A percentile compares a stretch with the other conserved stretches of the same genome.
Evolutionary conservation across 2,113 vertebrate genomes (phyloP).

Genomic region (Malurus alboscapulatus): DNA sequence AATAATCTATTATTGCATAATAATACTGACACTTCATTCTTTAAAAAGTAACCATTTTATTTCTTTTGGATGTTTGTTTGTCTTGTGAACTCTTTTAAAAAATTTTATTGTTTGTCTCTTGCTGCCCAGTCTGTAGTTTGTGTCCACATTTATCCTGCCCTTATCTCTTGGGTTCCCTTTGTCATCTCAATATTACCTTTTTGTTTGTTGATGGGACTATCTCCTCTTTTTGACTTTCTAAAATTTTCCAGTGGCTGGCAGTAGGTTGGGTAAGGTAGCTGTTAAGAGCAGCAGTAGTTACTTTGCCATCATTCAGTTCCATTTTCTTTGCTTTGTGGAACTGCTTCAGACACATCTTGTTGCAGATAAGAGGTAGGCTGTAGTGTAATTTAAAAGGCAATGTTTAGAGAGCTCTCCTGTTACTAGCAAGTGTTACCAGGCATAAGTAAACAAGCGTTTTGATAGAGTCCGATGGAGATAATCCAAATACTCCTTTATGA

Average conservation of each 20-base stretch:
- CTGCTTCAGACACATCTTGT: not conserved
- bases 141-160: not conserved
- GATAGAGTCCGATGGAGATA: not conserved
- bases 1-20: not conserved
- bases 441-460: not conserved
- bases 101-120: not conserved
- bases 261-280: not conserved
- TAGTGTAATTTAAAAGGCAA: not conserved
- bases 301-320: not conserved
- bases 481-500: not conserved
- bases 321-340: not conserved
- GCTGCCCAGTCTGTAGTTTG: not conserved
- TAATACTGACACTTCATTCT: not conserved
- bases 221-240: not conserved
- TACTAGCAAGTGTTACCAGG: not conserved
- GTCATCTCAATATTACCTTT: not conserved
- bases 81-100: not conserved
- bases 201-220: not conserved
- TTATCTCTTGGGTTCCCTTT: not conserved
- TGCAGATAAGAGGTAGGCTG: not conserved
- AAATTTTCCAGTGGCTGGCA: not conserved
- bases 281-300: not conserved
- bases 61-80: not conserved
- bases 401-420: not conserved
- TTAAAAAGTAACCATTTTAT: not conserved